Base-by-base conservation (phyloP, 2,888 invertebrate genomes). In the Orgyia antiqua region DNA sequence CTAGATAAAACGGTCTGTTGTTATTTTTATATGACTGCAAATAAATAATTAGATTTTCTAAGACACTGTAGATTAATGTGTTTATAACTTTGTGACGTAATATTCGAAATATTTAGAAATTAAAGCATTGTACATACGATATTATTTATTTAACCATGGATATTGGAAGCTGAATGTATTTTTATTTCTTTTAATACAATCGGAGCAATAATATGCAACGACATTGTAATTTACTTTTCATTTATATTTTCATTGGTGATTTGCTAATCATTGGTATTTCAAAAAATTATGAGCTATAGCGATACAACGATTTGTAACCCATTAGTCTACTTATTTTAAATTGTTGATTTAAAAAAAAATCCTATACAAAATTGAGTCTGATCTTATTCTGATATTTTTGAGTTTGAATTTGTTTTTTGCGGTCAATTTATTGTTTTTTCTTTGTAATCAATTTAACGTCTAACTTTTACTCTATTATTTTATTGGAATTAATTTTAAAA, bases 1-100 rank as follows among this genome's bases (percentile, higher is more conserved):
- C 78, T 80, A 83, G 82, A 68, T 62, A 52, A 53, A 68, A 74
- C 68, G 57, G 70, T 83, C 68, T 77, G 79, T 83, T 84, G 75
- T 86, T 86, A 84, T 82, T 86, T 84, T 84, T 84, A 79, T 84
- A 84, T 82, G 80, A 79, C 70, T 80, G 77, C 83, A 79, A 80
- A 69, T 66, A 75, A 20, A 69, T 74, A 78, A 58, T 68, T 80
- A 83, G 83, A 75, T 83, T 84, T 84, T 83, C 76, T 84, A 80
- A 65, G 71, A 75, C 74, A 78, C 73, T 55, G 58, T 83, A 83
- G 75, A 61, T 32, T 77, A 72, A 66, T 51, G 42, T 28, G 46
- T 56, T 58, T 61, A 51, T 45, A 41, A 47, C n/a, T 39, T 50
- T 47, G 42, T 44, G 32, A 27, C 10, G 26, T 50, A 31, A 28